Conservation (phyloP, 1,140 invertebrate species). For the Metaphire vulgaris region DNA sequence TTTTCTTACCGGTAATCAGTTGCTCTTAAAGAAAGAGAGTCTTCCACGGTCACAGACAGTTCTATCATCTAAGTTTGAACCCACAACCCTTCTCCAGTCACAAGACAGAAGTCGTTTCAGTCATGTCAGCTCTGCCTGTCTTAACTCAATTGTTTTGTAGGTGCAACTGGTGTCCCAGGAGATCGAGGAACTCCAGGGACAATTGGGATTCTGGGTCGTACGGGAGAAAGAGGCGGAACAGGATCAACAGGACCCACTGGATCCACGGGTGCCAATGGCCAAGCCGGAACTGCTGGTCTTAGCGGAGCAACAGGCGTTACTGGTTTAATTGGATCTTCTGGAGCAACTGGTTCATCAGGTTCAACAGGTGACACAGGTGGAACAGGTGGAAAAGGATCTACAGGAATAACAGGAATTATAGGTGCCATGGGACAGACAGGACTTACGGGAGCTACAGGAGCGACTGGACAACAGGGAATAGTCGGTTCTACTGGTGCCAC, state of each 20-base stretch:
- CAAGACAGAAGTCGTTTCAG: too few species aligned
- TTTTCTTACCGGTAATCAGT: too few species aligned
- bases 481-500: neutral
- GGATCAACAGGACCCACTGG: neutral
- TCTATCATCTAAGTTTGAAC: too few species aligned
- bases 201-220: constrained; percentile 1
- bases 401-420: neutral
- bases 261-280: neutral
- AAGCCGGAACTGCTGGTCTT: neutral
- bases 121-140: too few species aligned
- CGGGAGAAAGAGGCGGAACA: constrained; percentile 3
- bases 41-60: too few species aligned
- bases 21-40: too few species aligned
- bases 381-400: neutral
- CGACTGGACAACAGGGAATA: constrained; percentile 1
- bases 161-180: constrained; percentile 1
- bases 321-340: neutral
- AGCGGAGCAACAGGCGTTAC: neutral
- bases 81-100: too few species aligned
- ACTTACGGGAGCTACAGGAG: neutral
- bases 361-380: neutral
- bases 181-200: neutral
- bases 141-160: neutral
- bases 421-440: constrained; percentile 4
- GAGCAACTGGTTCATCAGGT: constrained; percentile 2